Percentiles rank a stretch among this genome's conserved stretches.
Conservation (phyloP, 2,113 vertebrate genomes). For the Leptodactylus fuscus region DNA sequence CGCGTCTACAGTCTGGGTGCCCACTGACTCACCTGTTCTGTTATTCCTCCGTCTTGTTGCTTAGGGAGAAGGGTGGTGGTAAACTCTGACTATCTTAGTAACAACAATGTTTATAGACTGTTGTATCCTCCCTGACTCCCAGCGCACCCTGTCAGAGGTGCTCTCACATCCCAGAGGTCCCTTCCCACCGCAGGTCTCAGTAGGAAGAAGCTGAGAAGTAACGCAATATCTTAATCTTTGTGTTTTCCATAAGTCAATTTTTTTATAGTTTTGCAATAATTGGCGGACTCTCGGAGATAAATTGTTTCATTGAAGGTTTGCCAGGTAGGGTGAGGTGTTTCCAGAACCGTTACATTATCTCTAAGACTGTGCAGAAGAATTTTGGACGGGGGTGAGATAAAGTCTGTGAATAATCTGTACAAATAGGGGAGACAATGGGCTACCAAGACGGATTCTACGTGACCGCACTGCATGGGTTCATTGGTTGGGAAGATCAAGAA, state of each 20-base stretch:
- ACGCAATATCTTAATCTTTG: background rate
- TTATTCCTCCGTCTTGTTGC: slow-evolving; percentile 46
- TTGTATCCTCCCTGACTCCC: slow-evolving; percentile 27
- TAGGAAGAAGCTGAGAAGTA: background rate
- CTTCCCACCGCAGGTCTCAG: background rate
- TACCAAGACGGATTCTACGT: background rate
- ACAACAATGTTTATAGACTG: slow-evolving; percentile 25
- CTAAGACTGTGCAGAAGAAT: background rate
- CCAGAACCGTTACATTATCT: background rate
- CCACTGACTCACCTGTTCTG: slow-evolving; percentile 54
- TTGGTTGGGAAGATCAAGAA: slow-evolving; percentile 14
- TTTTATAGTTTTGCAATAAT: too few relatives aligned
- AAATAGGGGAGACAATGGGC: background rate
- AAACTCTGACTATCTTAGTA: slow-evolving; percentile 31
- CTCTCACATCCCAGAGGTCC: background rate
- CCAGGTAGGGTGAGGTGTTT: background rate
- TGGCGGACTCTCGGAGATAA: background rate
- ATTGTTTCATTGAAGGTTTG: too few relatives aligned
- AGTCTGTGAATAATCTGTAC: slow-evolving; percentile 20
- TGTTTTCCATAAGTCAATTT: background rate
- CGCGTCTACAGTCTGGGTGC: background rate
- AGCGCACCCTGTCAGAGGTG: background rate
- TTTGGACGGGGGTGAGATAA: background rate
- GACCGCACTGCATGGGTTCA: slow-evolving; percentile 23
- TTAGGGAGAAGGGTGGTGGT: slow-evolving; percentile 46